phyloP scores from a whole-genome alignment of 2,888 invertebrate species.

The Cephus rjabovi region DNA sequence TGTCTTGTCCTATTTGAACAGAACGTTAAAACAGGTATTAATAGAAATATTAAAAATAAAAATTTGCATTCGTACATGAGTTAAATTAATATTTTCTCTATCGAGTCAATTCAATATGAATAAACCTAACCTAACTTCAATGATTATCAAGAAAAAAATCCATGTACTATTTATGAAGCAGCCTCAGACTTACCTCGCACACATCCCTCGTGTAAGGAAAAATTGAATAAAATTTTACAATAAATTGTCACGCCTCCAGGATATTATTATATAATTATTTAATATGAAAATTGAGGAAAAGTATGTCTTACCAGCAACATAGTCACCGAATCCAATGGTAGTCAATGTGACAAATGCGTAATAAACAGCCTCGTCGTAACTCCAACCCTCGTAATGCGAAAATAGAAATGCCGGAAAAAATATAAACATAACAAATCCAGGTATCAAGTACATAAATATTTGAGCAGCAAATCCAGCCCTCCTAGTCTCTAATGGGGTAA shows the following conservation, averaged over 20 bases:
- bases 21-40: neutral
- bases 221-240: neutral
- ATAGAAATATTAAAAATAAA: neutral
- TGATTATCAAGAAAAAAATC: conserved; percentile 21
- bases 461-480: conserved; percentile 82
- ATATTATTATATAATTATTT: neutral
- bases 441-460: conserved; percentile 86
- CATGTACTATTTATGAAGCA: conserved; percentile 46
- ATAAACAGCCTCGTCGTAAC: conserved; percentile 85
- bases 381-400: conserved; percentile 87
- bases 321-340: conserved; percentile 94
- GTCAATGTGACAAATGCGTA: conserved; percentile 89
- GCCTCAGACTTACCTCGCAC: conserved; percentile 64
- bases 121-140: neutral
- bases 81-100: neutral
- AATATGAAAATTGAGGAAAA: neutral
- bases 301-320: conserved; percentile 78
- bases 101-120: no score
- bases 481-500: conserved; percentile 61
- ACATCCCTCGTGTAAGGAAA: neutral
- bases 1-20: conserved; percentile 54
- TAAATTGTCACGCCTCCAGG: neutral
- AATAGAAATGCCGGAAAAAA: conserved; percentile 88
- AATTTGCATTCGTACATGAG: neutral
- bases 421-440: conserved; percentile 88